phyloP scores from a whole-genome alignment of 2,113 vertebrate genomes.

The Hippocampus guttulatus region DNA sequence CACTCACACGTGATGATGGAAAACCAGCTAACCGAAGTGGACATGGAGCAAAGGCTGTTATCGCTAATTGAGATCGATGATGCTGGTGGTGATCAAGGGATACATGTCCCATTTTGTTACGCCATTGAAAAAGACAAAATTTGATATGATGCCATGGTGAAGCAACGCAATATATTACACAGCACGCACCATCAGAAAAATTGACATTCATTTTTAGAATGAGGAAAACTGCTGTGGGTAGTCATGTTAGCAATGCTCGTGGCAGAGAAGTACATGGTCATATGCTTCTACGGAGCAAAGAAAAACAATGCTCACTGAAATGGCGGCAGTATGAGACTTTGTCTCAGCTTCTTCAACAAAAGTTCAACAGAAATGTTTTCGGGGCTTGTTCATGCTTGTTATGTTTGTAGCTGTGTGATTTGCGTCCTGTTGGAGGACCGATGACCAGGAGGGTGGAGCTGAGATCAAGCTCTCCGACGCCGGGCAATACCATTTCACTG shows the following conservation, averaged over 20 bases:
- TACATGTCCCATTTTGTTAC: conserved; percentile 53
- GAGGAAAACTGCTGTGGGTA: not conserved
- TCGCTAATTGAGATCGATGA: conserved; percentile 75
- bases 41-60: conserved; percentile 66
- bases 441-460: not conserved
- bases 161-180: conserved; percentile 23
- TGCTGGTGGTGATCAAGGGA: conserved; percentile 58
- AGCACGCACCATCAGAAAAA: conserved; percentile 13
- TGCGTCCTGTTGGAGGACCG: not conserved
- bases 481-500: not conserved
- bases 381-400: not conserved
- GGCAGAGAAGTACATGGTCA: not conserved
- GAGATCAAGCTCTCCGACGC: not conserved
- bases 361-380: not conserved
- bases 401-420: not conserved
- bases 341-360: not conserved
- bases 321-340: not conserved
- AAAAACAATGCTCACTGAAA: not conserved
- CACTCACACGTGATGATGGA: conserved; percentile 21
- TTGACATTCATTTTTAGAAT: not conserved
- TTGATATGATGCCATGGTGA: conserved; percentile 4
- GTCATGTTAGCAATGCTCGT: not conserved
- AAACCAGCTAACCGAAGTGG: conserved; percentile 53
- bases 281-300: not conserved
- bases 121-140: conserved; percentile 29